Percentiles rank a stretch among this genome's conserved stretches.
These are phyloP conservation scores for Rotaria sp. DNA, from an alignment of 2,888 invertebrate species.

Conservation along the genomic window DNA sequence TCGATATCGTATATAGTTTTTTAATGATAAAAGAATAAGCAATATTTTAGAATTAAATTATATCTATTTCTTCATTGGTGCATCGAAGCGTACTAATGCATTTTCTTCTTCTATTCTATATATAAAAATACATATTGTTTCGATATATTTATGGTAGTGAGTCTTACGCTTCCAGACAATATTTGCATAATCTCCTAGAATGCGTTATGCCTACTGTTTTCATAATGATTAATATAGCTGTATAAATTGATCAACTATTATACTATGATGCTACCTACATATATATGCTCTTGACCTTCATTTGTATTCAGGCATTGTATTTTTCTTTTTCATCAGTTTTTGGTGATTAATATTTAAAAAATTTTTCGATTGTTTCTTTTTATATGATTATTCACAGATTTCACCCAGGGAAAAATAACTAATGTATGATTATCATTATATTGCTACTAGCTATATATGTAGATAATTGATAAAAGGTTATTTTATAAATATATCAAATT, in stretches of 20 bases:
- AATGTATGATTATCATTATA: not conserved
- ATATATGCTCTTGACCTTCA: not conserved
- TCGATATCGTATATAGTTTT: not conserved
- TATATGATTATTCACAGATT: not conserved
- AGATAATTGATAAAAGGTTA: not conserved
- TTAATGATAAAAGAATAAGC: not conserved
- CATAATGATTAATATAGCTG: not conserved
- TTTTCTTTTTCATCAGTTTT: not conserved
- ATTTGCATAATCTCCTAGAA: not conserved
- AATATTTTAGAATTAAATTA: not conserved
- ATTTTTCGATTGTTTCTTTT: not conserved
- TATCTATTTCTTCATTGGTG: not conserved
- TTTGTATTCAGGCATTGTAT: not conserved
- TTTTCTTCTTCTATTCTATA: not conserved
- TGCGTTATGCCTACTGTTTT: not conserved
- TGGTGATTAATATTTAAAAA: not conserved
- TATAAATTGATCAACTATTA: conserved; percentile 1
- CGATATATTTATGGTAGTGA: not conserved
- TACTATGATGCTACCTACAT: not conserved
- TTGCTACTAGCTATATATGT: not conserved
- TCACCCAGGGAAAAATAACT: not conserved
- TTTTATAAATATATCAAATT: not conserved
- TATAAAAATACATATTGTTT: not conserved
- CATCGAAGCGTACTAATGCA: not conserved
- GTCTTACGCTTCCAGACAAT: not conserved